These are phyloP conservation scores for Hofmannophila pseudospretella DNA, from an alignment of 2,888 invertebrate species.

Conservation along the genomic window DNA sequence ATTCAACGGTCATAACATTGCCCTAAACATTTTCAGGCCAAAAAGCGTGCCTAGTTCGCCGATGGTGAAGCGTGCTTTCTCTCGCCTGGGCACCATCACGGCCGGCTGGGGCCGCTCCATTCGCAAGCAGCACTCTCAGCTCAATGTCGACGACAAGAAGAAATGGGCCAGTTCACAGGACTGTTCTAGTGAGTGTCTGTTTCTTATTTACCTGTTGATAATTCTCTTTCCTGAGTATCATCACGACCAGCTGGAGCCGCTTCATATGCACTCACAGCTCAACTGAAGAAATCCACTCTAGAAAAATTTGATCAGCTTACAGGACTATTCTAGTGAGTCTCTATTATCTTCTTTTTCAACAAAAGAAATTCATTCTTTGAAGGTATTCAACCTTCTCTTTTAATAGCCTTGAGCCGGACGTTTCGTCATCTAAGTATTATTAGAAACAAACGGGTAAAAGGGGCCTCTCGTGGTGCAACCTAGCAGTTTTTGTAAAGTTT, in stretches of 20 bases:
- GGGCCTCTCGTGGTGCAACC: too few species aligned
- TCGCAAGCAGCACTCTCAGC: slow-evolving; percentile 87
- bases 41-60: slow-evolving; percentile 96
- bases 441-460: too few species aligned
- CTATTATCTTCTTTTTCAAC: too few species aligned
- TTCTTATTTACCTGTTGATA: not conserved
- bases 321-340: slow-evolving; percentile 92
- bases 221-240: slow-evolving; percentile 93
- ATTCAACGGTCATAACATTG: too few species aligned
- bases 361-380: too few species aligned
- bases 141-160: slow-evolving; percentile 92
- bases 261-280: slow-evolving; percentile 90
- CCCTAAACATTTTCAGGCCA: slow-evolving; percentile 82
- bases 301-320: slow-evolving; percentile 94
- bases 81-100: slow-evolving; percentile 92
- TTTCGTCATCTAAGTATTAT: too few species aligned
- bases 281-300: slow-evolving; percentile 93
- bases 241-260: slow-evolving; percentile 94
- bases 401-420: too few species aligned
- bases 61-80: slow-evolving; percentile 95
- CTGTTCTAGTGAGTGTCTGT: slow-evolving; percentile 86
- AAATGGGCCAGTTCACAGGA: slow-evolving; percentile 95
- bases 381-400: too few species aligned
- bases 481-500: too few species aligned
- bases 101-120: slow-evolving; percentile 94